Conservation (phyloP, 1,140 invertebrate species). For the Aporrectodea caliginosa region DNA sequence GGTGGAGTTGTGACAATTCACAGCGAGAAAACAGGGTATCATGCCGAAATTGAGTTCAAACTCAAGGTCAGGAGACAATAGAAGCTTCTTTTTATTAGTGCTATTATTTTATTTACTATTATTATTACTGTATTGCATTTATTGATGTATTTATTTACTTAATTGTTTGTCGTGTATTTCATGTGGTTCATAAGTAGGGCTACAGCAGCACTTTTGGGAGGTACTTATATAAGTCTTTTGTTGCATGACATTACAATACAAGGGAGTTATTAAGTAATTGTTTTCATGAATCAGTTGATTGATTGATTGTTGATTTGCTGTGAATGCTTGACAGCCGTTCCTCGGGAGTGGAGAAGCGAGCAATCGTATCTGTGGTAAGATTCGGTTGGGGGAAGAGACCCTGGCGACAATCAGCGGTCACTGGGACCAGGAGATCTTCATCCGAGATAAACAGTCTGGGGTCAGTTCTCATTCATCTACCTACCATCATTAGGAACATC, state of each 20-base stretch:
- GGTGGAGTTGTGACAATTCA: slow-evolving; percentile 79
- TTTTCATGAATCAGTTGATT: too few species aligned
- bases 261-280: too few species aligned
- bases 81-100: too few species aligned
- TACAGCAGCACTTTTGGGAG: too few species aligned
- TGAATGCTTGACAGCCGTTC: slow-evolving; percentile 67
- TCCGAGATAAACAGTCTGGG: slow-evolving; percentile 73
- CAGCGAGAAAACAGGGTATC: slow-evolving; percentile 89
- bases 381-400: slow-evolving; percentile 83
- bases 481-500: not conserved
- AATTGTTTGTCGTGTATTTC: too few species aligned
- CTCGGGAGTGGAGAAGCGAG: slow-evolving; percentile 72
- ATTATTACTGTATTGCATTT: too few species aligned
- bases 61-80: too few species aligned
- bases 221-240: too few species aligned
- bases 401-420: slow-evolving; percentile 79
- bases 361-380: slow-evolving; percentile 78
- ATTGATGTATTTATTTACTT: too few species aligned
- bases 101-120: too few species aligned
- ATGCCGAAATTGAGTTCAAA: slow-evolving; percentile 86
- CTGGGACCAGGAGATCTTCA: slow-evolving; percentile 82
- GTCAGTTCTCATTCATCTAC: slow-evolving; percentile 50
- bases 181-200: too few species aligned
- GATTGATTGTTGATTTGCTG: slow-evolving; percentile 33
- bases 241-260: too few species aligned